These are phyloP conservation scores for Eupithecia exiguata DNA, from an alignment of 2,888 invertebrate species.

Conservation along the genomic window DNA sequence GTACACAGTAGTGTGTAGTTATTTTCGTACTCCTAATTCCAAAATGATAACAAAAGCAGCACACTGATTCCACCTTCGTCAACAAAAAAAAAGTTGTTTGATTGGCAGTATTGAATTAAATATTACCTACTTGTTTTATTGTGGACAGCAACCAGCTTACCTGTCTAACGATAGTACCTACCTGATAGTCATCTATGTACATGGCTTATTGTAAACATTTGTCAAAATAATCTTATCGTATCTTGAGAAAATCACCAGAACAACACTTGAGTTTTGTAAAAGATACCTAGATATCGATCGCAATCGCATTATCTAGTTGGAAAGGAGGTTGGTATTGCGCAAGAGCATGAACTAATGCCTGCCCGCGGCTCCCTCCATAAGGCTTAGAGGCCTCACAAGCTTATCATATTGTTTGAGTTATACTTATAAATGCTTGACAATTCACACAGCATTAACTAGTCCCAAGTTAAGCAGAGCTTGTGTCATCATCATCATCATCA, in stretches of 20 bases:
- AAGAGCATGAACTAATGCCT: neutral
- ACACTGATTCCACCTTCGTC: neutral
- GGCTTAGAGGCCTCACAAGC: neutral
- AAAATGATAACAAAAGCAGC: no score
- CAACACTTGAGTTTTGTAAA: neutral
- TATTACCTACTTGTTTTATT: neutral
- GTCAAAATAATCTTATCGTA: constrained; percentile 6
- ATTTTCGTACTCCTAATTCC: no score
- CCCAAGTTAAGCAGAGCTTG: no score
- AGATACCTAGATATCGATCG: neutral
- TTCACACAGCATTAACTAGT: no score
- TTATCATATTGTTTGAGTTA: no score
- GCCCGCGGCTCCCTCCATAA: neutral
- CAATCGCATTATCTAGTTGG: neutral
- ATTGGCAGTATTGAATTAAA: neutral
- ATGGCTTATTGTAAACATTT: neutral
- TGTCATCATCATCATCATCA: no score
- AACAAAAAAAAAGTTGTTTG: neutral
- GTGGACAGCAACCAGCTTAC: neutral
- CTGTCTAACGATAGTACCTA: neutral
- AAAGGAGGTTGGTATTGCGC: neutral
- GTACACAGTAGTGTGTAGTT: no score
- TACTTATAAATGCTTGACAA: no score
- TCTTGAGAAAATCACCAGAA: neutral
- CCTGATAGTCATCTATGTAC: neutral